Conservation (phyloP, 1,140 invertebrate genomes). For the Drosophila sucinea region DNA sequence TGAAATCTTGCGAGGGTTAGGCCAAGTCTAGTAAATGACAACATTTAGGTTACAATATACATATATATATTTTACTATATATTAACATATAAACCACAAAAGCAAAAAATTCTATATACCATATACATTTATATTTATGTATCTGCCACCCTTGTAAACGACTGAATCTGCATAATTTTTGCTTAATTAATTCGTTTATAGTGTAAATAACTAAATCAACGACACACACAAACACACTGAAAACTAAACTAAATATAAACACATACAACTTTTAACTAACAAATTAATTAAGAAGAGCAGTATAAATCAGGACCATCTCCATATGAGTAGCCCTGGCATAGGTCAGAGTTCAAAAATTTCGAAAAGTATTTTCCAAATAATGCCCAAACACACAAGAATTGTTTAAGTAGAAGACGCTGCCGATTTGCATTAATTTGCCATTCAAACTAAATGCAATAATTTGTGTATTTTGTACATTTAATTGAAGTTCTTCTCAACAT, state of each 20-base stretch:
- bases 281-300: not conserved
- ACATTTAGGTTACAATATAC: constrained; percentile 3
- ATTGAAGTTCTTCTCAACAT: no score
- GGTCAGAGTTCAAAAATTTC: not conserved
- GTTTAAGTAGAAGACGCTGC: no score
- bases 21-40: constrained; percentile 12
- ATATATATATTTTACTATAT: not conserved
- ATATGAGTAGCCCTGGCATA: not conserved
- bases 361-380: not conserved
- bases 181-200: constrained; percentile 13
- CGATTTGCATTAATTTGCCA: no score
- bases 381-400: not conserved
- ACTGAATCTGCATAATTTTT: constrained; percentile 14
- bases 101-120: not conserved
- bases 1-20: constrained; percentile 10
- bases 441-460: no score
- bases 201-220: constrained; percentile 13
- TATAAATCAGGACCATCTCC: not conserved
- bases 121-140: not conserved
- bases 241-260: not conserved
- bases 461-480: no score
- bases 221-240: not conserved
- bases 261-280: not conserved
- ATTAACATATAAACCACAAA: constrained; percentile 1
- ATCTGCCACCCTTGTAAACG: constrained; percentile 11